Conservation (phyloP, 2,797 vertebrate genomes). For the Gallinago solitaria region DNA sequence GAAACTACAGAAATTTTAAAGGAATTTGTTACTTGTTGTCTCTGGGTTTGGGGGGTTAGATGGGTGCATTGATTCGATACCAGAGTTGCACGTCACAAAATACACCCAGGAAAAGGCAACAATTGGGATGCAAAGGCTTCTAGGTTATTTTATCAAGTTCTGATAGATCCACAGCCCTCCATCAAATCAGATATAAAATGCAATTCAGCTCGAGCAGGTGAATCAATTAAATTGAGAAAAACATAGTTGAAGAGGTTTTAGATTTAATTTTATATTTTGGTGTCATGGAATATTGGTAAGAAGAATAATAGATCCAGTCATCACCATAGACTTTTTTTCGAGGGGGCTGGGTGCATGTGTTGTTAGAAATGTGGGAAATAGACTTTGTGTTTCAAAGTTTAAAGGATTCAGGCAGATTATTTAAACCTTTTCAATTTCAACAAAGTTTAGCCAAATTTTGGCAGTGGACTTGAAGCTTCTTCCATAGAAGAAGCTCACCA, state of each 20-base stretch:
- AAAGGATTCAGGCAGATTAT: background rate
- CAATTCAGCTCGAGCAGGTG: background rate
- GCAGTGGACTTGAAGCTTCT: background rate
- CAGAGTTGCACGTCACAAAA: background rate
- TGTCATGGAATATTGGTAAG: background rate
- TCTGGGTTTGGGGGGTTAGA: background rate
- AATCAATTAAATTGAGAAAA: background rate
- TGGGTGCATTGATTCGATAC: background rate
- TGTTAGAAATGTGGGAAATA: background rate
- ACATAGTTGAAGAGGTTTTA: background rate
- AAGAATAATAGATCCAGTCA: background rate
- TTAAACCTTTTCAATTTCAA: background rate
- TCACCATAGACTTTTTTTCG: background rate
- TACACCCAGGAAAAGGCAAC: background rate
- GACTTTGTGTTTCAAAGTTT: background rate
- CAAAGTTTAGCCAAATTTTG: background rate
- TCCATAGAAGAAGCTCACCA: background rate
- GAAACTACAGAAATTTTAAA: background rate
- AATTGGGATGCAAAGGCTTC: background rate
- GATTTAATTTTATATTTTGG: background rate
- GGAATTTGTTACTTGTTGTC: background rate
- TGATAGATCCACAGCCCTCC: background rate
- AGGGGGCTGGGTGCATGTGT: background rate
- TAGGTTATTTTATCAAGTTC: background rate
- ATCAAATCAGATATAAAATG: background rate